Evolutionary conservation across 2,797 vertebrate species (phyloP).

Genomic region (Argya squamiceps): DNA sequence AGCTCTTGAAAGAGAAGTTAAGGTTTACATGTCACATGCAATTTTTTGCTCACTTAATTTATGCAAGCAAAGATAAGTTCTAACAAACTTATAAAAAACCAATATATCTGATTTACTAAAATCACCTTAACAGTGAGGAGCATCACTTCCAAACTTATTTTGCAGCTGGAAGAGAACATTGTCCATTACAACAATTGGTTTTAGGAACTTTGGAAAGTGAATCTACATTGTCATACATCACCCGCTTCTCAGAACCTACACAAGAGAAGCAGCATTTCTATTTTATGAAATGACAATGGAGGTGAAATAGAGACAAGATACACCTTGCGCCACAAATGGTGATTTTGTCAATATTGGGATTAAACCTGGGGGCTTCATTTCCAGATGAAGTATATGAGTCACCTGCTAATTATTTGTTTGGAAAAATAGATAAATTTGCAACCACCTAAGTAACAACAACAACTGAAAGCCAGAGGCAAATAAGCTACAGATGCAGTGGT

Average conservation of each 20-base stretch:
- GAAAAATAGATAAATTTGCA: neutral
- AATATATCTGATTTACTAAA: neutral
- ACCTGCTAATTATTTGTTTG: neutral
- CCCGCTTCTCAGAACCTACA: neutral
- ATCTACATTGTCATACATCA: neutral
- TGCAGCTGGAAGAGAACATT: neutral
- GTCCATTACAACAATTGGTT: neutral
- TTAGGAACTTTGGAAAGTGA: neutral
- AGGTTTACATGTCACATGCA: constrained; percentile 53
- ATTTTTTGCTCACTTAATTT: neutral
- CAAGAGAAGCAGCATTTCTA: neutral
- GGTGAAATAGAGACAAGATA: neutral
- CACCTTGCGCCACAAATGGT: neutral
- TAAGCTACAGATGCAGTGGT: neutral
- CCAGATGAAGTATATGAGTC: neutral
- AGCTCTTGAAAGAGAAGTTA: constrained; percentile 85
- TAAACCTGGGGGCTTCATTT: neutral
- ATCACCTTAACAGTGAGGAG: neutral
- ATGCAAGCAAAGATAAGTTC: neutral
- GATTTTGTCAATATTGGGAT: neutral
- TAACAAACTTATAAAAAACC: neutral
- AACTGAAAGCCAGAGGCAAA: neutral
- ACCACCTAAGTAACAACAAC: neutral
- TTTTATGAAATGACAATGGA: neutral
- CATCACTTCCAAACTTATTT: neutral